Conservation (phyloP, 2,888 invertebrate species). For the Rhodophaea formosa region DNA sequence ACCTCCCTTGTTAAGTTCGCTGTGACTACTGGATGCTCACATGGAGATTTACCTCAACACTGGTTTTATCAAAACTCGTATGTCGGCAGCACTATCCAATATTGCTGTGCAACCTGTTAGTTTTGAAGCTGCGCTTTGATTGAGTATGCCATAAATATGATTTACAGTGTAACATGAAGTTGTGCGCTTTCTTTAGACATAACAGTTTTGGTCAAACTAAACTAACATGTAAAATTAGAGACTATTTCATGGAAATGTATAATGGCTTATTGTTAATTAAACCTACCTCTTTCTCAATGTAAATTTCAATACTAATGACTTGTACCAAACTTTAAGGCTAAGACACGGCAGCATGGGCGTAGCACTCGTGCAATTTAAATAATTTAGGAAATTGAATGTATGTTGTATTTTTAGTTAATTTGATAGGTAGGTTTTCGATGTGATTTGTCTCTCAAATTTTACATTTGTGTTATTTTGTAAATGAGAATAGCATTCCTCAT, state of each 20-base stretch:
- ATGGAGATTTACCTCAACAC: slow-evolving; percentile 59
- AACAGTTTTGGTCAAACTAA: slow-evolving; percentile 71
- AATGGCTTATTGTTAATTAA: slow-evolving; percentile 70
- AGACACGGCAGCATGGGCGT: slow-evolving; percentile 46
- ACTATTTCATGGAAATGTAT: slow-evolving; percentile 64
- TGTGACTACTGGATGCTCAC: slow-evolving; percentile 77
- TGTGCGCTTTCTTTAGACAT: slow-evolving; percentile 57
- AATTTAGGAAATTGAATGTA: slow-evolving; percentile 77
- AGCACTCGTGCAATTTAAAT: slow-evolving; percentile 47
- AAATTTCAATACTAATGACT: slow-evolving; percentile 76
- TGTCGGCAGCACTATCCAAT: slow-evolving; percentile 53
- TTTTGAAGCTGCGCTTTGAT: slow-evolving; percentile 70
- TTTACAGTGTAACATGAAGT: slow-evolving; percentile 49
- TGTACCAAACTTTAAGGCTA: slow-evolving; percentile 75
- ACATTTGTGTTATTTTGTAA: slow-evolving; percentile 81
- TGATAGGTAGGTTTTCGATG: slow-evolving; percentile 79
- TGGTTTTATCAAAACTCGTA: slow-evolving; percentile 73
- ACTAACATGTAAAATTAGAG: slow-evolving; percentile 76
- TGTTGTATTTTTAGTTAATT: slow-evolving; percentile 81
- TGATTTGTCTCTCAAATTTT: slow-evolving; percentile 81
- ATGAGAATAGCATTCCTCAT: slow-evolving; percentile 82
- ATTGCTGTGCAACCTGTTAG: slow-evolving; percentile 43
- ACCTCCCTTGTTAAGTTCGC: slow-evolving; percentile 80
- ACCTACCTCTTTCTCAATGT: slow-evolving; percentile 79
- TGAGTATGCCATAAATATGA: slow-evolving; percentile 55